Evolutionary conservation across 2,113 vertebrate genomes (phyloP).

Genomic region (Gallinago undulata): DNA sequence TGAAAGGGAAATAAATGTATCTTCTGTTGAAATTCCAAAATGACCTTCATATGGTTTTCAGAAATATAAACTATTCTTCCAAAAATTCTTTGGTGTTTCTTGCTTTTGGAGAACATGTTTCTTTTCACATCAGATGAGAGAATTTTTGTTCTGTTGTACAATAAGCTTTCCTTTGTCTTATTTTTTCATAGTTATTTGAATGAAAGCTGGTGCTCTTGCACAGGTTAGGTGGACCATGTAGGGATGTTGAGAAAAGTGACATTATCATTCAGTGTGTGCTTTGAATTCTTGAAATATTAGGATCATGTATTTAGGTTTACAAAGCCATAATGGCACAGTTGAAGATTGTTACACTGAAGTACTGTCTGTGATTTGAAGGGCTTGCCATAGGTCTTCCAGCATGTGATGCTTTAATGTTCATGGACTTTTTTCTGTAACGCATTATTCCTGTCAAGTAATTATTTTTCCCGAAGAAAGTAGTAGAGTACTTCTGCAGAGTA

Average conservation of each 20-base stretch:
- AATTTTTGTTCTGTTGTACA: not conserved
- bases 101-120: not conserved
- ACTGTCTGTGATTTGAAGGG: not conserved
- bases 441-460: conserved; percentile 24
- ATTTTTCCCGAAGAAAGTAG: not conserved
- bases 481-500: not conserved
- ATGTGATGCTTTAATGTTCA: not conserved
- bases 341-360: not conserved
- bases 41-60: not conserved
- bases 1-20: not conserved
- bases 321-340: not conserved
- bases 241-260: not conserved
- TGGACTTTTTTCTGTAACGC: not conserved
- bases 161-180: not conserved
- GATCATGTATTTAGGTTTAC: not conserved
- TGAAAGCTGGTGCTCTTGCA: not conserved
- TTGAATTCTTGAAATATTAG: not conserved
- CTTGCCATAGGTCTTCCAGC: not conserved
- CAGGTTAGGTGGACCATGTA: not conserved
- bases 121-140: not conserved
- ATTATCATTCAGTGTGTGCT: not conserved
- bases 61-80: not conserved
- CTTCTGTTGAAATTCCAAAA: not conserved
- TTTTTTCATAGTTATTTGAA: not conserved
- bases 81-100: not conserved